A percentile compares a stretch with the other conserved stretches of the same genome.
These are phyloP conservation scores for Clavelina lepadiformis DNA, from an alignment of 23 tunicate genomes.

Conservation along the genomic window DNA sequence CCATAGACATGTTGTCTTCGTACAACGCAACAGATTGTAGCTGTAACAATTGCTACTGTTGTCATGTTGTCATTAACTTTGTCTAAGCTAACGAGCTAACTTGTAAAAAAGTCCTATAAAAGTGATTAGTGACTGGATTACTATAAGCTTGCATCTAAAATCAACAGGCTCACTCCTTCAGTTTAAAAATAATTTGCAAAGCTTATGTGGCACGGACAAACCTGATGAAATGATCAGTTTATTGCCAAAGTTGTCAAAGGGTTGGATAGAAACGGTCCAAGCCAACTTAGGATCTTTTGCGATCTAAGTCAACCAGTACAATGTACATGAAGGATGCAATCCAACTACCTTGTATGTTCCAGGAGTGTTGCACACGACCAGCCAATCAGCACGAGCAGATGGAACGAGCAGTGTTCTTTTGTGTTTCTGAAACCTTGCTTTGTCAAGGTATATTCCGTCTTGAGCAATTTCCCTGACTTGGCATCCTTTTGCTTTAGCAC, in stretches of 20 bases:
- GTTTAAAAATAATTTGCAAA: too few relatives aligned
- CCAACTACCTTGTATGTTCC: constrained; percentile 40
- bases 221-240: too few relatives aligned
- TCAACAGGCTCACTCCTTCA: too few relatives aligned
- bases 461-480: constrained; percentile 44
- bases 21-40: constrained; percentile 15
- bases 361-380: constrained; percentile 39
- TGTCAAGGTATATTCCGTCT: constrained; percentile 50
- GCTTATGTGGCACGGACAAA: too few relatives aligned
- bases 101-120: too few relatives aligned
- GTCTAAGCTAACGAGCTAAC: too few relatives aligned
- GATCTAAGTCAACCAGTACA: neutral
- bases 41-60: neutral
- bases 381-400: constrained; percentile 53
- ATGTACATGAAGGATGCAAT: too few relatives aligned
- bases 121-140: too few relatives aligned
- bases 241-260: too few relatives aligned
- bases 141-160: too few relatives aligned
- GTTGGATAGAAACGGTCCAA: too few relatives aligned
- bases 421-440: constrained; percentile 6
- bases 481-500: constrained; percentile 10
- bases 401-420: constrained; percentile 46
- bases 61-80: neutral
- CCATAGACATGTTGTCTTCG: constrained; percentile 1
- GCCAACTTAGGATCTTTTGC: neutral